These are phyloP conservation scores for Venustaconcha ellipsiformis DNA, from an alignment of 1,140 invertebrate genomes.

Conservation along the genomic window DNA sequence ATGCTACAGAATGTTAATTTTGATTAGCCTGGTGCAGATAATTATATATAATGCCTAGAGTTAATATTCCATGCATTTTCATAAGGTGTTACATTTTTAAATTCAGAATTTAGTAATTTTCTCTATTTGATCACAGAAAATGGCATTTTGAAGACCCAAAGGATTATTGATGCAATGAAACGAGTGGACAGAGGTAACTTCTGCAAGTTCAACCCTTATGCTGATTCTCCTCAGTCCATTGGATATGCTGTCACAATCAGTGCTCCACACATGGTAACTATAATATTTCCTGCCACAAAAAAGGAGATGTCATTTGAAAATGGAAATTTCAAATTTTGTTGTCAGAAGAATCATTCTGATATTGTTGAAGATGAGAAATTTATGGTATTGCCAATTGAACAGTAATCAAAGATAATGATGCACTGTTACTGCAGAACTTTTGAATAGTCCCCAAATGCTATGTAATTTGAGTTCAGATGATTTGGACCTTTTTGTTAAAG, in stretches of 20 bases:
- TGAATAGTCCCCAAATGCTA: neutral
- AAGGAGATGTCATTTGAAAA: neutral
- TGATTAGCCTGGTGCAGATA: neutral
- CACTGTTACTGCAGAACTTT: neutral
- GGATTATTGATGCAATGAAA: conserved; percentile 87
- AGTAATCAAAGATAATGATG: neutral
- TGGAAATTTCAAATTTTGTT: neutral
- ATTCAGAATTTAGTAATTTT: conserved; percentile 1
- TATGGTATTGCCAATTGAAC: neutral
- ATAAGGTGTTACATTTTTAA: neutral
- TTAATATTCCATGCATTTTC: neutral
- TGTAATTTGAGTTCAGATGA: neutral
- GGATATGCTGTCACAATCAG: conserved; percentile 90
- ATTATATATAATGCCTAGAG: neutral
- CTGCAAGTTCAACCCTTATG: conserved; percentile 81
- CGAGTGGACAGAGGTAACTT: conserved; percentile 88
- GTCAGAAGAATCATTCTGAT: neutral
- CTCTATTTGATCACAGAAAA: conserved; percentile 77
- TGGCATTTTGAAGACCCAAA: conserved; percentile 83
- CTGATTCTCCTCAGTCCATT: conserved; percentile 83
- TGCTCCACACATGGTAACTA: conserved; percentile 95
- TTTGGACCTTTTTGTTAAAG: no score
- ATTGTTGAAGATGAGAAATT: neutral
- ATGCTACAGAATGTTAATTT: neutral
- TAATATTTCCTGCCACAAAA: neutral